Conservation (phyloP, 2,888 invertebrate species). For the Cheilosia soror region DNA sequence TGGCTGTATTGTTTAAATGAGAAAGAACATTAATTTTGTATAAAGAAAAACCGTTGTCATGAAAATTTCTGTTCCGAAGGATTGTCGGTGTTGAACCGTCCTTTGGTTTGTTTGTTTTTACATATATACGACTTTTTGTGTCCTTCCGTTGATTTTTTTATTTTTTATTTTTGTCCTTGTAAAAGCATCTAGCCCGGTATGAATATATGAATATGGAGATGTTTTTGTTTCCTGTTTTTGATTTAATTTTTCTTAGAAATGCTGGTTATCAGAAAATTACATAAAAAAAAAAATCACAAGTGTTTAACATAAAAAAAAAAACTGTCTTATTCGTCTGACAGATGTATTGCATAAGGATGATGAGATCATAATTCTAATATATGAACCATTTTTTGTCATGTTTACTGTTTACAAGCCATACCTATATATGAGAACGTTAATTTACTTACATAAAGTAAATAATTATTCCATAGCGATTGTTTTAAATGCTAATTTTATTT, state of each 20-base stretch:
- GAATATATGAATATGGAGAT: slow-evolving; percentile 50
- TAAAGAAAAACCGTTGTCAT: slow-evolving; percentile 58
- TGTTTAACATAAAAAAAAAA: slow-evolving; percentile 1
- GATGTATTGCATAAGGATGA: slow-evolving; percentile 64
- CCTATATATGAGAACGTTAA: slow-evolving; percentile 69
- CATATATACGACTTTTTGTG: slow-evolving; percentile 41
- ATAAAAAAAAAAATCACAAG: slow-evolving; percentile 37
- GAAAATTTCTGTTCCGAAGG: slow-evolving; percentile 65
- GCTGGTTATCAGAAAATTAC: slow-evolving; percentile 47
- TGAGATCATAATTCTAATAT: slow-evolving; percentile 60
- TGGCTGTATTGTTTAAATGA: slow-evolving; percentile 58
- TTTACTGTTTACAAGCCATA: slow-evolving; percentile 65
- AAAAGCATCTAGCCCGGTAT: slow-evolving; percentile 71
- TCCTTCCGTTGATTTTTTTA: slow-evolving; percentile 27
- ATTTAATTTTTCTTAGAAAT: slow-evolving; percentile 45
- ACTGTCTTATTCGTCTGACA: slow-evolving; percentile 41
- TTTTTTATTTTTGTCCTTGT: slow-evolving; percentile 39
- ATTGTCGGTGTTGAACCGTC: slow-evolving; percentile 59
- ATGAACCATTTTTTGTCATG: slow-evolving; percentile 61
- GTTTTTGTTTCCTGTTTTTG: slow-evolving; percentile 36
- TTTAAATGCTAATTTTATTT: slow-evolving; percentile 46
- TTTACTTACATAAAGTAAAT: slow-evolving; percentile 50
- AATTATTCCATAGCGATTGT: slow-evolving; percentile 53
- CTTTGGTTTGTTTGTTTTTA: slow-evolving; percentile 64
- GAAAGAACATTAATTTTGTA: slow-evolving; percentile 44